Base-by-base conservation (phyloP, 2,113 vertebrate species). In the Oryzias javanicus region DNA sequence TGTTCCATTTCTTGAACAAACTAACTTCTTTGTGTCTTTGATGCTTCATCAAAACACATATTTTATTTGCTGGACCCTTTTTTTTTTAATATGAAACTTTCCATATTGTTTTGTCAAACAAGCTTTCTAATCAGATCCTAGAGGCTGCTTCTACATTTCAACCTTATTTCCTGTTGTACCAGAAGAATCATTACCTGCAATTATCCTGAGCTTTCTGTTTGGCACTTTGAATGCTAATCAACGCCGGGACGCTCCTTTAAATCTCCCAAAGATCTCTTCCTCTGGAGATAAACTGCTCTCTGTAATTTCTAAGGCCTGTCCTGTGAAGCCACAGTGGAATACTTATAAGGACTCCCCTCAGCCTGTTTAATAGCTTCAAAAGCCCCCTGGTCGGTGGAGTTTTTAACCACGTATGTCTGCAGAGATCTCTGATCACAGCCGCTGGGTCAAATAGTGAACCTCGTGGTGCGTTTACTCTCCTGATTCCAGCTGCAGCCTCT, bases 281-380 rank as follows among this genome's bases (percentile, higher is more conserved):
- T 73, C 73, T 64, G 44, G 59, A 77, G 62, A 76, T 66, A 35
- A 70, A 72, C 66, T 67, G 56, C 53, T 0, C 15, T 55, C 57
- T 69, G 10, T 50, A 35, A 51, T 80, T 47, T 67, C 42, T 14
- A 24, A 20, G 6, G 45, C n/a, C 53, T 49, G 55, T 58, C 65
- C 50, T 45, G 66, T 59, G 57, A 66, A 59, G 55, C 73, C 41
- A n/a, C 42, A 29, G 74, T 51, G 14, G 49, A 47, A 29, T 24
- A 67, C 72, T 80, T 49, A 1, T 41, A 53, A 74, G 54, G 81
- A 87, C 80, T 85, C 72, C 78, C 80, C 87, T 86, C 78, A 83
- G 73, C 57, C 81, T 67, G 79, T 79, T 86, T 83, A 81, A 84
- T 83, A 80, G 75, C 82, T 82, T 90, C 86, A 76, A 87, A 83